Evolutionary conservation across 2,113 vertebrate genomes (phyloP), one percentile per base, ranked within the genome.

Genomic region (Aegypius monachus): DNA sequence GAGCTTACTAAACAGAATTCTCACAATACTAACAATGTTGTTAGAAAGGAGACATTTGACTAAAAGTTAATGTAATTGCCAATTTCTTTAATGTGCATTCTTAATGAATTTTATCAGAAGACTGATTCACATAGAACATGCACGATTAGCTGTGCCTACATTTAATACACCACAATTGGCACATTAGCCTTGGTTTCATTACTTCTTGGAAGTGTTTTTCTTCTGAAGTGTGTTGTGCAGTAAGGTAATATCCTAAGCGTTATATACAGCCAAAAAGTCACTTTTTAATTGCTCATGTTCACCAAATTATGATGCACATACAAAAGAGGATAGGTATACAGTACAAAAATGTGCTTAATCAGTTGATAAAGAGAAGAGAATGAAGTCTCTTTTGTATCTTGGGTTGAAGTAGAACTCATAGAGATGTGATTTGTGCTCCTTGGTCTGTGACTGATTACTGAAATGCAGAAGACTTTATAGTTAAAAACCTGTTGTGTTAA

Each of bases 101-200:
- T 92, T 98, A 98, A 98, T 97, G 95, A 97, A 96, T 98, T 98
- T 98, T 97, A 96, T 97, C 97, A 97, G 96, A 97, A 97, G 94
- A 87, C 95, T 97, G 92, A 96, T 97, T 97, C 96, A 97, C 95
- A 96, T 72, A 73, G 96, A 97, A 97, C 95, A 97, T 90, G 92
- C 91, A 96, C 95, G 96, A 96, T 98, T 98, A 97, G 88, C 92
- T 97, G 61, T 95, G 94, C 80, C 68, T 83, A 81, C 92, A 89
- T 95, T 97, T 96, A 96, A 97, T 96, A 88, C 58, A 93, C 82
- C 85, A 91, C 91, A 95, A 93, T 96, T 88, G 68, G 81, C 92
- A 96, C 91, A 90, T 97, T 95, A 96, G 82, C 89, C 81, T 81
- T 96, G 75, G 75, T 95, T 97, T 96, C 92, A 97, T 98, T 98